Percentiles rank a stretch among this genome's conserved stretches.
Evolutionary conservation across 35 echinoderm and acorn worm species (phyloP).

Genomic region (Strongylocentrotus purpuratus): DNA sequence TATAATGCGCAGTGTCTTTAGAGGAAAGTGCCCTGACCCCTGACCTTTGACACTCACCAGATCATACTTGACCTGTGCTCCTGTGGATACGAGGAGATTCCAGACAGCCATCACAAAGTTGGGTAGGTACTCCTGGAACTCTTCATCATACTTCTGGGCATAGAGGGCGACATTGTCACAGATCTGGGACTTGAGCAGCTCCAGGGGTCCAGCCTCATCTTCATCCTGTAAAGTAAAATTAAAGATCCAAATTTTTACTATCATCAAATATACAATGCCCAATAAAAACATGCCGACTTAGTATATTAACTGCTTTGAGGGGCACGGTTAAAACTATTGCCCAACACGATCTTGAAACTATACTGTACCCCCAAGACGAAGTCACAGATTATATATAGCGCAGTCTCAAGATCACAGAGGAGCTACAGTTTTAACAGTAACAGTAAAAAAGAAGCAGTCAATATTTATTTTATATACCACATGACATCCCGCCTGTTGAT

Average conservation of each 20-base stretch:
- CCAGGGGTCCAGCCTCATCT: constrained; percentile 86
- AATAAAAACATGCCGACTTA: too few species aligned
- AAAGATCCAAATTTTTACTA: background rate
- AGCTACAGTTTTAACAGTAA: too few species aligned
- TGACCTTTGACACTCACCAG: constrained; percentile 64
- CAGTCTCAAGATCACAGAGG: too few species aligned
- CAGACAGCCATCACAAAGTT: constrained; percentile 86
- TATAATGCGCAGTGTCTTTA: too few species aligned
- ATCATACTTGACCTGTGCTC: constrained; percentile 86
- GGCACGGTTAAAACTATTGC: too few species aligned
- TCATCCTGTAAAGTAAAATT: constrained; percentile 52
- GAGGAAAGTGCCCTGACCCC: background rate
- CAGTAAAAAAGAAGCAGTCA: too few species aligned
- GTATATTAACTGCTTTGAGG: too few species aligned
- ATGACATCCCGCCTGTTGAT: too few species aligned
- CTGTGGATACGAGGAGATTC: constrained; percentile 77
- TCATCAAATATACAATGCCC: background rate
- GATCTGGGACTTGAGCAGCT: constrained; percentile 87
- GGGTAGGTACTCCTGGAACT: constrained; percentile 81
- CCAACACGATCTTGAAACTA: too few species aligned
- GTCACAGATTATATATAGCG: too few species aligned
- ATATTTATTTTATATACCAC: too few species aligned
- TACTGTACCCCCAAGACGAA: too few species aligned
- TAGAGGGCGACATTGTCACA: constrained; percentile 93
- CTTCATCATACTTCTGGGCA: constrained; percentile 96